Evolutionary conservation across 2,888 invertebrate species (phyloP).

Genomic region (Dolomedes plantarius): DNA sequence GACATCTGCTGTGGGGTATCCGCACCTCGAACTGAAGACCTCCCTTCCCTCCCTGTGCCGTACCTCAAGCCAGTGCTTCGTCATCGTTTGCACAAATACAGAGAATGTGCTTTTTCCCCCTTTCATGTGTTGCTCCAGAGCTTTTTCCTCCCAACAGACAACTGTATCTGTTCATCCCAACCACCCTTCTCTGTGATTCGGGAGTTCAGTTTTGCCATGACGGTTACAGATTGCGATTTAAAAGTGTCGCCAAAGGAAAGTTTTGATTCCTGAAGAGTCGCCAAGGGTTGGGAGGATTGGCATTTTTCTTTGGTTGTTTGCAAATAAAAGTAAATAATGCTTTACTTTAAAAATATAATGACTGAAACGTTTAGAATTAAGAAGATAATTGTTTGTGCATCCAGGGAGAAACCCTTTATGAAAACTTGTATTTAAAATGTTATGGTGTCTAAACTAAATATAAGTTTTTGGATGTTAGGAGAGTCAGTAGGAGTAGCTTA

Average conservation of each 20-base stretch:
- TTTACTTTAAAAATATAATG: too few relatives aligned
- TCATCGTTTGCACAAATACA: constrained; percentile 61
- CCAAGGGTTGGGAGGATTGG: neutral
- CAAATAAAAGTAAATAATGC: too few relatives aligned
- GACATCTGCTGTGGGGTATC: constrained; percentile 67
- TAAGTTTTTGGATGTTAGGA: too few relatives aligned
- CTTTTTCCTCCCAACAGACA: neutral
- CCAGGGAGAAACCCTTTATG: too few relatives aligned
- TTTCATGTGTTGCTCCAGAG: neutral
- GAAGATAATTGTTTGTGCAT: too few relatives aligned
- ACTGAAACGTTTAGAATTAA: too few relatives aligned
- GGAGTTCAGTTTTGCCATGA: neutral
- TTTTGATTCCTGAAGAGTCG: neutral
- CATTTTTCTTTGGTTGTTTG: neutral
- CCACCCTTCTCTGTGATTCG: neutral
- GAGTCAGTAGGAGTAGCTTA: too few relatives aligned
- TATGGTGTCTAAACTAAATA: too few relatives aligned
- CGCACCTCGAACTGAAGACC: constrained; percentile 33
- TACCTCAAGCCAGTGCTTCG: constrained; percentile 34
- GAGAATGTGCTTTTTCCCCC: constrained; percentile 8
- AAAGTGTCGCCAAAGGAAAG: neutral
- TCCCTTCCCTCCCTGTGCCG: neutral
- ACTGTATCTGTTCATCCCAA: constrained; percentile 14
- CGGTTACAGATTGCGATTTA: constrained; percentile 6
- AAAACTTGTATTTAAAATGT: too few relatives aligned